Base-by-base conservation (phyloP, 2,797 vertebrate genomes). In the Danio choprae region DNA sequence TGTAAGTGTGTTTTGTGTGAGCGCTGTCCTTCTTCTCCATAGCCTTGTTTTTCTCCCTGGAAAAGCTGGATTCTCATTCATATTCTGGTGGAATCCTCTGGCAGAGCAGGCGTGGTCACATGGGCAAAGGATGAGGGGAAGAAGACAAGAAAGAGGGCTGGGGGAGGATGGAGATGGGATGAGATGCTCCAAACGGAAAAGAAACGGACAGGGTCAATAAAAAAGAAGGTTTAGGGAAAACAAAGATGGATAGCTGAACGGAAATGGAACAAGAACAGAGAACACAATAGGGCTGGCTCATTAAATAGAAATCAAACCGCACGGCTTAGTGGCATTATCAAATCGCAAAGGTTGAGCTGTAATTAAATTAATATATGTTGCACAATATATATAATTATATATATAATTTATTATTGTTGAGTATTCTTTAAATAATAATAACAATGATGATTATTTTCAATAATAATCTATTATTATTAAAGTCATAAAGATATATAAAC, bases 71-170 rank as follows among this genome's bases (percentile, higher is more conserved):
- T 85, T 75, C 68, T 86, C 67, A 79, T 89, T 89, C 53, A 67
- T 85, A 87, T 90, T 89, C 79, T 8, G 80, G 74, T 51, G 84
- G 84, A 90, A 88, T 89, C 86, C 67, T 84, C 85, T 55, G 85
- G 83, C 80, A 65, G 70, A 84, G 69, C 77, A 82, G 79, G 72
- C 64, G 51, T 80, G 64, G 58, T 83, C 82, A 77, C 85, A 84
- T 80, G 72, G 74, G 77, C 81, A 79, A 74, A 69, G 70, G 73
- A 70, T 71, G 51, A 67, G 70, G 38, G 29, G 20, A 69, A 18
- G 62, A 76, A 82, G 78, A 72, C 43, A 58, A 79, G 67, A 50
- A 29, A 69, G 75, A 79, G 50, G 62, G 75, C 76, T 81, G 63
- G 12, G 83, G 78, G 68, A 81, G 62, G 29, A 16, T 13, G 40